Evolutionary conservation across 2,113 vertebrate genomes (phyloP).

Genomic region (Ochotona curzoniae): DNA sequence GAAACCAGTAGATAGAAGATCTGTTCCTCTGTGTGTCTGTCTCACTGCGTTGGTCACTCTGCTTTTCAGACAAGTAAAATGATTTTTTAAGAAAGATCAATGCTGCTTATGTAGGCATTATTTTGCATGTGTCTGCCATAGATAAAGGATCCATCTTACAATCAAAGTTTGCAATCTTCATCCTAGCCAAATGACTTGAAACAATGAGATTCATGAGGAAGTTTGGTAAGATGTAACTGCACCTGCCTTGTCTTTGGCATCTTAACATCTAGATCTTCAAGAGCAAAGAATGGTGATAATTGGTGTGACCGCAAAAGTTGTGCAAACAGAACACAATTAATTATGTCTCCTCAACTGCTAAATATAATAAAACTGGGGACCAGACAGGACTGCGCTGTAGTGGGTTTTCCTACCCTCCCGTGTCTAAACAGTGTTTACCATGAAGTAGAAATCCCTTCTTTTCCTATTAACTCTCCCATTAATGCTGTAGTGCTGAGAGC

Average conservation of each 20-base stretch:
- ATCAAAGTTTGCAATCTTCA: not conserved
- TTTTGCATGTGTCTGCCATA: not conserved
- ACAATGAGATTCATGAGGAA: not conserved
- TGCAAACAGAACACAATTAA: conserved; percentile 27
- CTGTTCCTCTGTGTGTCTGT: too few relatives aligned
- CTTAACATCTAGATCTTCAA: not conserved
- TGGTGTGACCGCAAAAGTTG: conserved; percentile 15
- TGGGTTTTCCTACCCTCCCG: not conserved
- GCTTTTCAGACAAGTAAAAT: too few relatives aligned
- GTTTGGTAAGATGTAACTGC: not conserved
- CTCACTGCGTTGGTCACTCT: too few relatives aligned
- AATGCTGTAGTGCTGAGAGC: not conserved
- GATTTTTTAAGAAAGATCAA: not conserved
- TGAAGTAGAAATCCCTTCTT: conserved; percentile 11
- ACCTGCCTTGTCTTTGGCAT: not conserved
- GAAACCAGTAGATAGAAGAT: too few relatives aligned
- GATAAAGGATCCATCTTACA: not conserved
- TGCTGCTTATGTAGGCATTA: not conserved
- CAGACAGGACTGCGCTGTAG: not conserved
- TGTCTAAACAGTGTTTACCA: not conserved
- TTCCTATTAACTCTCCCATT: not conserved
- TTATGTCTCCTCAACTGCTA: not conserved
- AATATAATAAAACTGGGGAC: not conserved
- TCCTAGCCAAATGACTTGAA: not conserved
- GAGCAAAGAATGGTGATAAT: not conserved